phyloP scores from a whole-genome alignment of 2,113 vertebrate species.

The Campylomormyrus numenius region DNA sequence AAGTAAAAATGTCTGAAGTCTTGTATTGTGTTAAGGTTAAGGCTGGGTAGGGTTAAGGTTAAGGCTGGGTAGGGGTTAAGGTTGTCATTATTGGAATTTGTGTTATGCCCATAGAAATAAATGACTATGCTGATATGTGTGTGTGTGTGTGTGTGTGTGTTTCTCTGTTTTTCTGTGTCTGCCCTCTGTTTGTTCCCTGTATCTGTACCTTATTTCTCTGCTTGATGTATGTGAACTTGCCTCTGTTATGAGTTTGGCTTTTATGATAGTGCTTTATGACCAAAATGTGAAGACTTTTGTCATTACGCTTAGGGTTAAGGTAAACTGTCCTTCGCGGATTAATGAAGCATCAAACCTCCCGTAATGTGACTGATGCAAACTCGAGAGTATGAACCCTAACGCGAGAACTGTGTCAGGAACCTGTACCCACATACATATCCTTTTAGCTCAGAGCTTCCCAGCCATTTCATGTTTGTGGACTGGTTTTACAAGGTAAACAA shows the following conservation, averaged over 20 bases:
- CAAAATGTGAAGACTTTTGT: neutral
- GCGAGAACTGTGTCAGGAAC: neutral
- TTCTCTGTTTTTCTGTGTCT: neutral
- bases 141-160: neutral
- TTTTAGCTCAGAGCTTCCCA: no score
- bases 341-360: neutral
- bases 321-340: neutral
- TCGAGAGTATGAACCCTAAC: neutral
- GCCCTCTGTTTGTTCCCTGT: neutral
- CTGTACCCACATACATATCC: neutral
- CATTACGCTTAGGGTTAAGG: neutral
- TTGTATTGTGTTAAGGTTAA: neutral
- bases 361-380: neutral
- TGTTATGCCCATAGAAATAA: neutral
- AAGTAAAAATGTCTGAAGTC: neutral
- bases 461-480: neutral
- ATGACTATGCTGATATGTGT: neutral
- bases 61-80: no score
- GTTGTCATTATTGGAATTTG: neutral
- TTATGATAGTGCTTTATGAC: neutral
- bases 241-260: neutral
- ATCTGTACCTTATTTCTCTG: neutral
- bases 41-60: no score
- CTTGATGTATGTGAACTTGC: neutral
- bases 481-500: neutral